Evolutionary conservation across 2,797 vertebrate species (phyloP), one percentile per base, ranked within the genome.

Genomic region (Bradypodion ventrale): DNA sequence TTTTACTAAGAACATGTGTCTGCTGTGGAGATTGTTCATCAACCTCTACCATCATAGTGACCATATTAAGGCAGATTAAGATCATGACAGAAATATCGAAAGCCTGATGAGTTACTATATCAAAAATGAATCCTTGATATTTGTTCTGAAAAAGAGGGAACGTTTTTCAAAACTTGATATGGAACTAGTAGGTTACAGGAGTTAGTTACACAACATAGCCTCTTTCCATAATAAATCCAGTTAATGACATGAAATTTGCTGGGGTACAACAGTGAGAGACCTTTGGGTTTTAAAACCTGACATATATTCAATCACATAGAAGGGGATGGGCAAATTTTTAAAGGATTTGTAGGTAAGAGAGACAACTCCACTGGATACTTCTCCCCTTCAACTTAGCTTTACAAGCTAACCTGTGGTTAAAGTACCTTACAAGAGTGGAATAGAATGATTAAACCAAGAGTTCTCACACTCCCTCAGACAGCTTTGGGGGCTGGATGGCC

Each of bases 21-120:
- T 96, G 96, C 0, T 12, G 74, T 0, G 68, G 29, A 52, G 91
- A 94, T 90, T 96, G 95, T 0, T 92, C 85, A 0, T 96, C 77
- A 0, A 95, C 94, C 88, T 96, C 96, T 85, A 96, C 95, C 96
- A 96, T 96, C 96, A 96, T 96, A 0, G 92, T 90, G 83, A 96
- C 1, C 96, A 96, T 96, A 56, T 96, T 96, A 93, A 96, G 95
- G 86, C 96, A 96, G 84, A 96, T 96, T 82, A 96, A 95, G 74
- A 85, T 82, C 94, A 96, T 96, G 88, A 96, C 87, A 56, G 32
- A 21, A 12, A 95, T 10, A 19, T 96, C 96, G 2, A 96, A 96
- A 32, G 91, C 89, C 79, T 95, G 94, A 44, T 27, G 76, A 66
- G 93, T 95, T 40, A 94, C 95, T n/a, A 93, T 37, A 80, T 96